Percentiles rank a stretch among this genome's conserved stretches.
Evolutionary conservation across 1,140 invertebrate genomes (phyloP).

Genomic region (Orius insidiosus): DNA sequence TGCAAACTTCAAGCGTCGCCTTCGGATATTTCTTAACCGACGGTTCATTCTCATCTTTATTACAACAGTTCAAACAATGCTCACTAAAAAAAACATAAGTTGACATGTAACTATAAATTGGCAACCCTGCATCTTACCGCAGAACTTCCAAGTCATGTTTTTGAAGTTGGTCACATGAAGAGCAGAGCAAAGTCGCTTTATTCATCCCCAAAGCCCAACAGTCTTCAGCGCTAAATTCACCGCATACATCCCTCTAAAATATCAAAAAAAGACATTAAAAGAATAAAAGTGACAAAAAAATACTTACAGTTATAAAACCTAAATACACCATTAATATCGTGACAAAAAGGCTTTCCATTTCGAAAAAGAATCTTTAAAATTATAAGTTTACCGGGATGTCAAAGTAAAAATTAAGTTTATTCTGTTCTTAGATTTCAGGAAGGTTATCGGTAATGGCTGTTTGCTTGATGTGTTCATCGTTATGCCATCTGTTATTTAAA

Average conservation of each 20-base stretch:
- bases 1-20: constrained; percentile 80
- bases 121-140: too few relatives aligned
- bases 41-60: constrained; percentile 39
- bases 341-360: too few relatives aligned
- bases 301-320: background rate
- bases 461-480: too few relatives aligned
- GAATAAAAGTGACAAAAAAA: background rate
- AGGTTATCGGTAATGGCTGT: too few relatives aligned
- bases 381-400: too few relatives aligned
- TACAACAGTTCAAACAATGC: constrained; percentile 56
- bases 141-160: constrained; percentile 55
- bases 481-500: too few relatives aligned
- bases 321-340: background rate
- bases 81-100: constrained; percentile 30
- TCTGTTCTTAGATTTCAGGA: too few relatives aligned
- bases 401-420: too few relatives aligned
- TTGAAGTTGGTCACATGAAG: constrained; percentile 67
- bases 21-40: constrained; percentile 58
- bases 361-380: background rate
- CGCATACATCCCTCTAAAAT: background rate
- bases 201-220: constrained; percentile 74
- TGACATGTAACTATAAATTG: background rate
- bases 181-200: constrained; percentile 69
- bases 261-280: background rate
- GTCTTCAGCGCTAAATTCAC: constrained; percentile 50